A percentile compares a stretch with the other conserved stretches of the same genome.
These are phyloP conservation scores for Leucoptera coffeella DNA, from an alignment of 2,888 invertebrate genomes.

Conservation along the genomic window DNA sequence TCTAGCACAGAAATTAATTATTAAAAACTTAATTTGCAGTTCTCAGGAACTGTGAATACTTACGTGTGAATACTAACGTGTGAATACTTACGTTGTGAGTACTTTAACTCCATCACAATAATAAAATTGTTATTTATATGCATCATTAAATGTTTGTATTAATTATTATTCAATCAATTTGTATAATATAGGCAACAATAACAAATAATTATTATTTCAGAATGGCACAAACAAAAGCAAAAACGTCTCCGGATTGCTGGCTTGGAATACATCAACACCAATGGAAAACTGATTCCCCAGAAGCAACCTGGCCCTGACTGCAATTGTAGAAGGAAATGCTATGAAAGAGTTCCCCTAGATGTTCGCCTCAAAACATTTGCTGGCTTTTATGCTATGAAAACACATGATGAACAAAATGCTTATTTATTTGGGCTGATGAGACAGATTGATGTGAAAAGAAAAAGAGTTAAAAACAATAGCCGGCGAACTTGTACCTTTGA, in stretches of 20 bases:
- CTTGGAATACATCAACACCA: slow-evolving; percentile 49
- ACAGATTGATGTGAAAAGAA: slow-evolving; percentile 51
- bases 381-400: slow-evolving; percentile 51
- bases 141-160: no score
- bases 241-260: slow-evolving; percentile 50
- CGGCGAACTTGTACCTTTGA: slow-evolving; percentile 51
- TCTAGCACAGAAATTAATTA: no score
- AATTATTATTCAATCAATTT: no score
- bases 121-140: no score
- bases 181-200: no score
- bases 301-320: slow-evolving; percentile 50
- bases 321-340: slow-evolving; percentile 46
- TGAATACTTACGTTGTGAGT: no score
- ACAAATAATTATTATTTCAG: no score
- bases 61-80: no score
- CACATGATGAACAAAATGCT: slow-evolving; percentile 54
- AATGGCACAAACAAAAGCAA: slow-evolving; percentile 56
- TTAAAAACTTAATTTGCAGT: no score
- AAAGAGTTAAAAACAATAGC: slow-evolving; percentile 47
- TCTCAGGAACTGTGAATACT: no score
- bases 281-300: slow-evolving; percentile 49
- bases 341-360: slow-evolving; percentile 43
- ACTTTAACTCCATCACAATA: no score
- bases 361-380: slow-evolving; percentile 45
- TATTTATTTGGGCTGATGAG: slow-evolving; percentile 53